Evolutionary conservation across 2,888 invertebrate species (phyloP).

Genomic region (Habrosyne pyritoides): DNA sequence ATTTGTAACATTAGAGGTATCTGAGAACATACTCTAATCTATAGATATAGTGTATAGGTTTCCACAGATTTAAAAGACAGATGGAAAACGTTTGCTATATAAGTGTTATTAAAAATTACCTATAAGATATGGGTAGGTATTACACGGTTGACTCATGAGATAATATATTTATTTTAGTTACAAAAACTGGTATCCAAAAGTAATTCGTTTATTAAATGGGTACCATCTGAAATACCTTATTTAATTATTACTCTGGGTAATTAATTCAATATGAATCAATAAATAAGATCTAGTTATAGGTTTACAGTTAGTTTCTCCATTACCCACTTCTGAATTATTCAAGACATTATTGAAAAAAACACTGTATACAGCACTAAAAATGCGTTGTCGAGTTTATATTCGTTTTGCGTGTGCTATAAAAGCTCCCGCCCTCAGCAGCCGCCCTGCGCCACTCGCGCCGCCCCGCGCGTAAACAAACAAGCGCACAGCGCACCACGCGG

Average conservation of each 20-base stretch:
- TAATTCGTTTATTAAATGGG: no score
- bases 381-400: slow-evolving; percentile 46
- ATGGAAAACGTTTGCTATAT: no score
- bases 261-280: neutral
- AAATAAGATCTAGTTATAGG: neutral
- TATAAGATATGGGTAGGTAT: no score
- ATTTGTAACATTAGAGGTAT: slow-evolving; percentile 24
- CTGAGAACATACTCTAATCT: neutral
- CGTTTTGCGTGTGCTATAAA: slow-evolving; percentile 64
- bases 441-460: slow-evolving; percentile 70
- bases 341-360: neutral
- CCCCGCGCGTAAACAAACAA: slow-evolving; percentile 40
- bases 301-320: neutral
- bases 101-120: no score
- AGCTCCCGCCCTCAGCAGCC: slow-evolving; percentile 69
- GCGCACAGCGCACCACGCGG: slow-evolving; percentile 25
- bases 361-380: slow-evolving; percentile 30
- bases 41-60: neutral
- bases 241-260: no score
- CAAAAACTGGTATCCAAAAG: no score
- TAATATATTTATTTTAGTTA: no score
- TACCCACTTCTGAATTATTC: neutral
- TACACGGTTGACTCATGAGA: no score
- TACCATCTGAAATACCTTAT: no score
- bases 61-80: neutral